A percentile compares a stretch with the other conserved stretches of the same genome.
These are phyloP conservation scores for Corythaeola cristata DNA, from an alignment of 2,113 vertebrate species.

Conservation along the genomic window DNA sequence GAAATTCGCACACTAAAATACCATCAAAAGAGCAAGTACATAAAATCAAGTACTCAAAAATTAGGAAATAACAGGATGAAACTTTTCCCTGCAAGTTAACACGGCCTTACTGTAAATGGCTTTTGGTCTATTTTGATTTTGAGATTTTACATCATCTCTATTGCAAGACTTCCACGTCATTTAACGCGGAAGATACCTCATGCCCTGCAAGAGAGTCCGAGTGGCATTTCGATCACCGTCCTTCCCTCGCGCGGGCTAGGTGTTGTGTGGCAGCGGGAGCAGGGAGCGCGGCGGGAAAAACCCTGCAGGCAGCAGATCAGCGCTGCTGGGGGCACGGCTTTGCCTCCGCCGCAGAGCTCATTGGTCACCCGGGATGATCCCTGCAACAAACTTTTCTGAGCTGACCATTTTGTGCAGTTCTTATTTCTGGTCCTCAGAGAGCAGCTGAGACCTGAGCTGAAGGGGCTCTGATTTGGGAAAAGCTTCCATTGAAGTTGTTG, in stretches of 20 bases:
- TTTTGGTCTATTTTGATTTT: background rate
- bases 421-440: background rate
- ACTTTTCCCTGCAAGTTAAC: background rate
- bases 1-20: background rate
- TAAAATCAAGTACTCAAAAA: background rate
- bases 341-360: background rate
- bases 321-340: background rate
- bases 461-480: background rate
- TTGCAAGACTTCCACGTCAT: background rate
- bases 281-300: background rate
- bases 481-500: background rate
- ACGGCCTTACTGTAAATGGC: background rate
- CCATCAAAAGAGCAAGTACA: background rate
- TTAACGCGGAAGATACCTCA: background rate
- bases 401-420: background rate
- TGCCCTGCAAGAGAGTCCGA: background rate
- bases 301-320: background rate
- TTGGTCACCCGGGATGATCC: background rate
- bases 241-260: accelerated
- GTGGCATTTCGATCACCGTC: background rate
- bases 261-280: background rate
- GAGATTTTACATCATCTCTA: background rate
- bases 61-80: background rate
- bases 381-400: background rate
- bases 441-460: background rate